Conservation (phyloP, 1,140 invertebrate genomes). For the Ceratosolen solmsi region DNA sequence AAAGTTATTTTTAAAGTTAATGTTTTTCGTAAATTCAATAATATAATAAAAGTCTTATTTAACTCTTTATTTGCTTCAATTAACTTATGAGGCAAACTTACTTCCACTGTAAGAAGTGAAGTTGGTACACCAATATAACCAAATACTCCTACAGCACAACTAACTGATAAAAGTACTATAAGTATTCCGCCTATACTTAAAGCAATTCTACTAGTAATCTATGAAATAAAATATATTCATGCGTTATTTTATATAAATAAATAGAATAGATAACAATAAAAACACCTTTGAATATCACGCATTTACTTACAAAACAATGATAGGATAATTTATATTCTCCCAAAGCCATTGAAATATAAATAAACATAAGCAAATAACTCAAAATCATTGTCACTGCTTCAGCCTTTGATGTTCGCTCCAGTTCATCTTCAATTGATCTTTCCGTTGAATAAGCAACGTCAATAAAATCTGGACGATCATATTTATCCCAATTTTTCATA, state of each 20-base stretch:
- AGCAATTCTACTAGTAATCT: conserved; percentile 41
- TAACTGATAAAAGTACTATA: conserved; percentile 93
- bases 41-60: too few relatives aligned
- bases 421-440: conserved; percentile 95
- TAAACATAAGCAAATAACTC: conserved; percentile 98
- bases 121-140: conserved; percentile 91
- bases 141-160: conserved; percentile 94
- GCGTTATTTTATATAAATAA: background rate
- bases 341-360: conserved; percentile 93
- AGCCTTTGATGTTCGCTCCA: conserved; percentile 90
- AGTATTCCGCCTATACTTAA: conserved; percentile 89
- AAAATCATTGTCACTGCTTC: conserved; percentile 93
- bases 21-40: too few relatives aligned
- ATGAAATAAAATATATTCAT: background rate
- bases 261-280: background rate
- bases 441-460: conserved; percentile 93
- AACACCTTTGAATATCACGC: background rate
- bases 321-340: conserved; percentile 85
- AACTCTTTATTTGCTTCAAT: too few relatives aligned
- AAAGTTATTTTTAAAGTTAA: too few relatives aligned
- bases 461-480: conserved; percentile 82
- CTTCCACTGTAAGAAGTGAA: conserved; percentile 97
- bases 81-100: conserved; percentile 2
- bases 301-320: conserved; percentile 45
- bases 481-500: conserved; percentile 86